Percentiles rank a stretch among this genome's conserved stretches.
These are phyloP conservation scores for Ploceus nigricollis DNA, from an alignment of 2,113 vertebrate species.

Conservation along the genomic window DNA sequence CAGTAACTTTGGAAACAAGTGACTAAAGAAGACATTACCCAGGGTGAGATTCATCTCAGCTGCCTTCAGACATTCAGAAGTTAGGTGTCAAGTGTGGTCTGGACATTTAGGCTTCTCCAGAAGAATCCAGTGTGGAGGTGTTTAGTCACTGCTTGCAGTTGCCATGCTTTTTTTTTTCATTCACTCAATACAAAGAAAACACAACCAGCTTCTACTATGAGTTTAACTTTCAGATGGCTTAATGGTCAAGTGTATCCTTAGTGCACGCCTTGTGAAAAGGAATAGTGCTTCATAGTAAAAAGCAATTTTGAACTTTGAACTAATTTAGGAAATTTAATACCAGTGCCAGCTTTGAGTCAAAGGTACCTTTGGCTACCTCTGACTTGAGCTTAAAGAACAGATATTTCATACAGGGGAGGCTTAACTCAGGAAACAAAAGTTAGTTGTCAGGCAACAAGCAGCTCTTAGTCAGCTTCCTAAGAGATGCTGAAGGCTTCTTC, in stretches of 20 bases:
- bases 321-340: neutral
- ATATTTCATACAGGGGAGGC: neutral
- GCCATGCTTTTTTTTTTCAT: rapidly evolving
- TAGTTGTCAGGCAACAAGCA: neutral
- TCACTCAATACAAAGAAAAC: neutral
- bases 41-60: neutral
- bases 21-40: neutral
- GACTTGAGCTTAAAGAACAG: neutral
- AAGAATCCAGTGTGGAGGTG: neutral
- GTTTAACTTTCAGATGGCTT: neutral
- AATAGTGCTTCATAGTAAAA: neutral
- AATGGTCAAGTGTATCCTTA: neutral
- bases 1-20: neutral
- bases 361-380: neutral
- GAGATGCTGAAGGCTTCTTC: neutral
- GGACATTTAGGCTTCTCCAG: neutral
- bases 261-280: neutral
- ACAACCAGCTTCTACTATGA: neutral
- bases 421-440: neutral
- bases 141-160: neutral
- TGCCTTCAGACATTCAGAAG: neutral
- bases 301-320: neutral
- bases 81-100: neutral
- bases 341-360: neutral
- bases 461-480: neutral